Percentiles rank a stretch among this genome's conserved stretches.
phyloP scores from a whole-genome alignment of 2,797 vertebrate genomes.

The Artibeus lituratus region DNA sequence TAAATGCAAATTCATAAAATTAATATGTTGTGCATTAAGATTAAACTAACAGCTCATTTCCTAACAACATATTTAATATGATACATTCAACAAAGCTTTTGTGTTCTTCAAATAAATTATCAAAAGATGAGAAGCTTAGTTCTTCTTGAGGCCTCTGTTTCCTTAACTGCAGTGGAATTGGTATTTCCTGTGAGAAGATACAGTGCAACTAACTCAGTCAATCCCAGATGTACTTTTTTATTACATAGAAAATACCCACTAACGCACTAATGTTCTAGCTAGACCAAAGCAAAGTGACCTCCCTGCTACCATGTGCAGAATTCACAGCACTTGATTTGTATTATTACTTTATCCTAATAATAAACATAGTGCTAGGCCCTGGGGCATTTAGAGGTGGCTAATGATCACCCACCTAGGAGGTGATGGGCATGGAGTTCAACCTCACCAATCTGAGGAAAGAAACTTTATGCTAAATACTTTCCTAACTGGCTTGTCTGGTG shows the following conservation, averaged over 20 bases:
- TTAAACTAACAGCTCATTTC: neutral
- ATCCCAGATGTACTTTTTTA: neutral
- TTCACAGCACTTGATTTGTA: neutral
- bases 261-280: rapidly evolving
- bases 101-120: neutral
- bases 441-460: neutral
- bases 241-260: neutral
- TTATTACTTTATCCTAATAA: neutral
- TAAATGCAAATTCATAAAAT: neutral
- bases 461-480: neutral
- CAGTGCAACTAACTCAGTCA: neutral
- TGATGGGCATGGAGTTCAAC: neutral
- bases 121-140: neutral
- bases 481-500: neutral
- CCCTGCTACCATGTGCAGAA: neutral
- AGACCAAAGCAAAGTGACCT: neutral
- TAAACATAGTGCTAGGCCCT: neutral
- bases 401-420: neutral
- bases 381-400: neutral
- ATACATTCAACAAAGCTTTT: neutral
- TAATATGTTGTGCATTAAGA: neutral
- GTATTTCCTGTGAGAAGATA: neutral
- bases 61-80: neutral
- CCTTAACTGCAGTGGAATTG: neutral
- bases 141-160: neutral